Evolutionary conservation across 2,888 invertebrate genomes (phyloP).

Genomic region (Quadroppia sp.): DNA sequence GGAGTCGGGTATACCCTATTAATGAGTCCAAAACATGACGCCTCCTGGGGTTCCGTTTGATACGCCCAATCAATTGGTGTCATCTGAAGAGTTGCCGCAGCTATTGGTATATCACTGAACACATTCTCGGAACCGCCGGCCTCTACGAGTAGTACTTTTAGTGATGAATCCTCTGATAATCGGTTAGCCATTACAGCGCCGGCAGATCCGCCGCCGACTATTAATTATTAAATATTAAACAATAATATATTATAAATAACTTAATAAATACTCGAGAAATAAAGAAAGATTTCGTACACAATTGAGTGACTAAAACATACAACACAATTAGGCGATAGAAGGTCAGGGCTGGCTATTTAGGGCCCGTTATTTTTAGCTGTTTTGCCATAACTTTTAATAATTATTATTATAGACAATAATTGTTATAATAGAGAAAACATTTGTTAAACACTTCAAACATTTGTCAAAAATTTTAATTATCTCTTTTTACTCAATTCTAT

Average conservation of each 20-base stretch:
- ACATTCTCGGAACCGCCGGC: conserved; percentile 50
- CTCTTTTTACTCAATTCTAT: too few relatives aligned
- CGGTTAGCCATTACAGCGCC: conserved; percentile 80
- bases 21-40: conserved; percentile 48
- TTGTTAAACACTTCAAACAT: too few relatives aligned
- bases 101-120: conserved; percentile 49
- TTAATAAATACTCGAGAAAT: not conserved
- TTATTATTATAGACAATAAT: not conserved
- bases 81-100: conserved; percentile 49
- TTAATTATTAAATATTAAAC: conserved; percentile 46
- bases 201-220: conserved; percentile 81
- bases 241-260: not conserved
- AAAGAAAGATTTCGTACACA: conserved; percentile 20
- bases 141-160: conserved; percentile 49
- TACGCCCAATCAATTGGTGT: conserved; percentile 77
- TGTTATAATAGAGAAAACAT: not conserved
- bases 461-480: too few relatives aligned
- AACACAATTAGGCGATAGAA: not conserved
- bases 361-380: conserved; percentile 22
- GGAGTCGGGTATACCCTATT: conserved; percentile 44
- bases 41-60: conserved; percentile 74
- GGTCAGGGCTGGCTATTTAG: conserved; percentile 18
- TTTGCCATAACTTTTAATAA: not conserved
- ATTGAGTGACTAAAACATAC: conserved; percentile 29
- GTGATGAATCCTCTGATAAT: conserved; percentile 53